phyloP scores from a whole-genome alignment of 2,797 vertebrate species.

The Brachymystax lenok region DNA sequence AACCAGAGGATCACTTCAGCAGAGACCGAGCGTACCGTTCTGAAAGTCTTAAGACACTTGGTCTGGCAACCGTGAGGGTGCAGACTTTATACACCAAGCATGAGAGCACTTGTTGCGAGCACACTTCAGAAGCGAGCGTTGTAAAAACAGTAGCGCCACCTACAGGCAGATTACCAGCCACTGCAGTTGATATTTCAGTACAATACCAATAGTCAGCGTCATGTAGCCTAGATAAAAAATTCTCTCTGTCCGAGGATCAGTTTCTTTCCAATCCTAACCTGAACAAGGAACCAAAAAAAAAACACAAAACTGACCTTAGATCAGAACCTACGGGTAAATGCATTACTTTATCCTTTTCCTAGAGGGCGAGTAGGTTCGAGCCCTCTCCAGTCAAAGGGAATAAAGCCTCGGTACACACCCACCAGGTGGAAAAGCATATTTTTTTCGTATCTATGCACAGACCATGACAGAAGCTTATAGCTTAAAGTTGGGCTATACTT shows the following conservation, averaged over 20 bases:
- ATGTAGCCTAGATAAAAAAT: neutral
- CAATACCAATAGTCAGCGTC: neutral
- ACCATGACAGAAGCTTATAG: constrained; percentile 39
- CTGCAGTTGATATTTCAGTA: neutral
- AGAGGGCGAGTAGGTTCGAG: neutral
- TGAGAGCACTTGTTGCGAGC: neutral
- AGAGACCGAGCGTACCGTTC: constrained; percentile 1
- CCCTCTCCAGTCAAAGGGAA: neutral
- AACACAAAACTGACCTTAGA: neutral
- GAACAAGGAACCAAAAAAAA: neutral
- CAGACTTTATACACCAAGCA: constrained; percentile 29
- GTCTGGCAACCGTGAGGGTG: neutral
- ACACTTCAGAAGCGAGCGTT: neutral
- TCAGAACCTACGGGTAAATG: neutral
- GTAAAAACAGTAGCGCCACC: constrained; percentile 53
- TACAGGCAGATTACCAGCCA: constrained; percentile 39
- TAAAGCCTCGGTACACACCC: neutral
- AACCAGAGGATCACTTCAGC: constrained; percentile 6
- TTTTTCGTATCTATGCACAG: constrained; percentile 26
- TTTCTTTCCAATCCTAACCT: neutral
- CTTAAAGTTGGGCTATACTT: constrained; percentile 10
- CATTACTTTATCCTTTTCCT: neutral
- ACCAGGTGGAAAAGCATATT: constrained; percentile 24
- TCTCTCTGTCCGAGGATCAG: too few species aligned
- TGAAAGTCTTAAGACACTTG: constrained; percentile 7